Percentiles rank a stretch among this genome's conserved stretches.
phyloP scores from a whole-genome alignment of 2,888 invertebrate species.

The Caenorhabditis sp. region DNA sequence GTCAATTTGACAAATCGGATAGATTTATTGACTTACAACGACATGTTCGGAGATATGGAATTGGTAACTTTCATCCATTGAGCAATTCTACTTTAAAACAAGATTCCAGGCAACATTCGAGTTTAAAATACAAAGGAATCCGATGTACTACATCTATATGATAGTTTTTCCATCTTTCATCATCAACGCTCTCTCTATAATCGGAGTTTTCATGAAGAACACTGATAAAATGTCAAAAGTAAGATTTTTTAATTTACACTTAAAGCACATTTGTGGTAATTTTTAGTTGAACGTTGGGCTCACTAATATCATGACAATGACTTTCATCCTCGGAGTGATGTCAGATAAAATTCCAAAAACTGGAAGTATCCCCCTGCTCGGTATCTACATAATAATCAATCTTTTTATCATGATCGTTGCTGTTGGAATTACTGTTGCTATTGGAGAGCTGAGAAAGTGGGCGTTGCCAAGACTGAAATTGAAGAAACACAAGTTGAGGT shows the following conservation, averaged over 20 bases:
- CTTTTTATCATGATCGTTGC: constrained; percentile 38
- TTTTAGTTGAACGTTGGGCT: constrained; percentile 48
- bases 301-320: constrained; percentile 58
- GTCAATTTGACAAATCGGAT: constrained; percentile 16
- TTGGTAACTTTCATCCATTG: constrained; percentile 8
- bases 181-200: constrained; percentile 44
- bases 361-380: constrained; percentile 46
- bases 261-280: neutral
- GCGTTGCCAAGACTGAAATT: neutral
- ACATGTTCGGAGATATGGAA: constrained; percentile 15
- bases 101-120: constrained; percentile 27
- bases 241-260: neutral
- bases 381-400: constrained; percentile 44
- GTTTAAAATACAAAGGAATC: constrained; percentile 41
- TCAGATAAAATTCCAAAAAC: constrained; percentile 53
- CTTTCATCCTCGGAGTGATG: constrained; percentile 56
- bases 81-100: neutral
- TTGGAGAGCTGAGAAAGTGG: constrained; percentile 2
- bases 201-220: constrained; percentile 41
- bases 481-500: neutral
- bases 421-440: constrained; percentile 8
- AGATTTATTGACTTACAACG: constrained; percentile 7
- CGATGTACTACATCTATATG: constrained; percentile 53
- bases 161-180: constrained; percentile 53
- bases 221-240: constrained; percentile 56